These are phyloP conservation scores for Myotis planiceps DNA, from an alignment of 2,797 vertebrate species.

Conservation along the genomic window DNA sequence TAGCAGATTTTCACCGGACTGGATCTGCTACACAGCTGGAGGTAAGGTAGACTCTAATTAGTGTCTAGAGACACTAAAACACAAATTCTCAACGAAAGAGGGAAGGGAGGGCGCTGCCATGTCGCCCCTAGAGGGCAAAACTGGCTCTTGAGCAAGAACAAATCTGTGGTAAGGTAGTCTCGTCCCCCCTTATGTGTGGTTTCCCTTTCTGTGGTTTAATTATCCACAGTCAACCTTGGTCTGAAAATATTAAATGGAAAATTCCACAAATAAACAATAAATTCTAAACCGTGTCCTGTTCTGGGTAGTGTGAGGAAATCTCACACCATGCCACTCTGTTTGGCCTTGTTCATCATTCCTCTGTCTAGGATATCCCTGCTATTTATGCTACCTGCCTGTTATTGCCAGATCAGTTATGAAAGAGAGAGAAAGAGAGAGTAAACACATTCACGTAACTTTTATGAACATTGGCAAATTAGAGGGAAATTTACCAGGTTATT, in stretches of 20 bases:
- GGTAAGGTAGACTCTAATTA: not conserved
- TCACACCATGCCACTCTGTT: not conserved
- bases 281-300: not conserved
- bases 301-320: not conserved
- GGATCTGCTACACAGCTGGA: not conserved
- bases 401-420: not conserved
- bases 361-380: not conserved
- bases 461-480: not conserved
- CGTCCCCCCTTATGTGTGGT: not conserved
- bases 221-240: not conserved
- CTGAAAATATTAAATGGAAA: not conserved
- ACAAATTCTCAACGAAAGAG: not conserved
- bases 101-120: not conserved
- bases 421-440: not conserved
- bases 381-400: not conserved
- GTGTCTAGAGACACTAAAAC: not conserved
- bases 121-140: not conserved
- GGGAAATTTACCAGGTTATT: not conserved
- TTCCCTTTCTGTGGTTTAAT: not conserved
- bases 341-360: not conserved
- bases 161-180: not conserved
- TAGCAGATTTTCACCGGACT: not conserved
- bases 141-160: not conserved
- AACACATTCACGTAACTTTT: not conserved
- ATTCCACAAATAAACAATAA: not conserved